phyloP scores from a whole-genome alignment of 2,113 vertebrate genomes.

The Podarcis muralis region DNA sequence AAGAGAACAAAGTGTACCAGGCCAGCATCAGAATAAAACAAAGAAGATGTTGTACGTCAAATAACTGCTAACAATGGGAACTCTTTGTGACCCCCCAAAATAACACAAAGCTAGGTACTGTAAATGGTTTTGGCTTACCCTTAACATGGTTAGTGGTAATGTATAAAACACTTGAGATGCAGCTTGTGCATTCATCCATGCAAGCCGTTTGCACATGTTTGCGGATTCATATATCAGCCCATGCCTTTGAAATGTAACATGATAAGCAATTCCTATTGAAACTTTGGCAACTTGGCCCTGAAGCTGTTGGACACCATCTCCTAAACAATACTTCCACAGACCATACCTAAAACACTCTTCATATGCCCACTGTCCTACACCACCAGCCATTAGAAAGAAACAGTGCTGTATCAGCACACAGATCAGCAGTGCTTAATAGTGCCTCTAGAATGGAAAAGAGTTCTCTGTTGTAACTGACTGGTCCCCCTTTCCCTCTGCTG shows the following conservation, averaged over 20 bases:
- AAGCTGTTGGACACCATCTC: background rate
- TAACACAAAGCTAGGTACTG: background rate
- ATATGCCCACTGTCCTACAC: background rate
- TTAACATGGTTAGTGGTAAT: background rate
- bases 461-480: background rate
- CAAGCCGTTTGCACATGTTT: background rate
- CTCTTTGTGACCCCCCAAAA: background rate
- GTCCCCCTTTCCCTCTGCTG: background rate
- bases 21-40: background rate
- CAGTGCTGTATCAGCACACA: background rate
- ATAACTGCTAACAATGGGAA: background rate
- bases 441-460: background rate
- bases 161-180: background rate
- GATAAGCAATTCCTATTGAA: background rate
- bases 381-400: background rate
- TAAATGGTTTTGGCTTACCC: no score
- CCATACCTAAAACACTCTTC: background rate
- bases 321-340: background rate
- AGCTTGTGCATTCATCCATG: background rate
- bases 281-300: no score
- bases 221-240: background rate
- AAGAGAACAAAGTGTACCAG: background rate
- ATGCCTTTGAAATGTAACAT: background rate
- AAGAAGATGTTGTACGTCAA: background rate
- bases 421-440: background rate